These are phyloP conservation scores for Apteryx owenii DNA, from an alignment of 2,113 vertebrate genomes.

Conservation along the genomic window DNA sequence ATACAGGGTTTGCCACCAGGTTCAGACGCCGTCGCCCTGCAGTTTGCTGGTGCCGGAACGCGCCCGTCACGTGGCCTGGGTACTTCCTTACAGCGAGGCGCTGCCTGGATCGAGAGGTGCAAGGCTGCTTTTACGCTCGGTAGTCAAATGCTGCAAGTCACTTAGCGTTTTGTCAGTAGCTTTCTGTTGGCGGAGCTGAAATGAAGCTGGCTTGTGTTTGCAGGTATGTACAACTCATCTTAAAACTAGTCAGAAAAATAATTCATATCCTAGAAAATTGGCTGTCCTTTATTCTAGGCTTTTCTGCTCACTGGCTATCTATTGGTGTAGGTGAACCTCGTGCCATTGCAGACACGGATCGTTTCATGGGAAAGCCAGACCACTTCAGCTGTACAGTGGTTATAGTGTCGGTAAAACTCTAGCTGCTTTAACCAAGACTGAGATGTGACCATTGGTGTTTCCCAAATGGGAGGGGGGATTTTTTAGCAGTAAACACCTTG, in stretches of 20 bases:
- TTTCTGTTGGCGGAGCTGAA: background rate
- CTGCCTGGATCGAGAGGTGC: background rate
- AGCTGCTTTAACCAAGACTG: background rate
- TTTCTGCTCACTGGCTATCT: background rate
- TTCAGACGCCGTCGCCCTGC: background rate
- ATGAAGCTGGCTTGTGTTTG: background rate
- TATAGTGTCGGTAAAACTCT: background rate
- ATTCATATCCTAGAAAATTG: background rate
- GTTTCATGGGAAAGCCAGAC: background rate
- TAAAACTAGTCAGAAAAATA: background rate
- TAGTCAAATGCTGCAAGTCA: background rate
- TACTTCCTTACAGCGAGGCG: background rate
- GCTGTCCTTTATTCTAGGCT: background rate
- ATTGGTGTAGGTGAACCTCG: background rate
- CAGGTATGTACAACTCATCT: background rate
- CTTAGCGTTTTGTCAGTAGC: background rate
- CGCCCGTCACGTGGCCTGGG: background rate
- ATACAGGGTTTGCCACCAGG: no score
- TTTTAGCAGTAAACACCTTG: background rate
- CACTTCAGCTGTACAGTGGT: background rate
- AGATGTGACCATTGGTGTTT: background rate
- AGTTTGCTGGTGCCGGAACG: background rate
- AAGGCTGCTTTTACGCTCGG: background rate
- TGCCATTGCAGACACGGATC: fast-evolving
- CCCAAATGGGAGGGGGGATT: background rate